Base-by-base conservation (phyloP, 2,888 invertebrate genomes). In the Pelosia muscerda region DNA sequence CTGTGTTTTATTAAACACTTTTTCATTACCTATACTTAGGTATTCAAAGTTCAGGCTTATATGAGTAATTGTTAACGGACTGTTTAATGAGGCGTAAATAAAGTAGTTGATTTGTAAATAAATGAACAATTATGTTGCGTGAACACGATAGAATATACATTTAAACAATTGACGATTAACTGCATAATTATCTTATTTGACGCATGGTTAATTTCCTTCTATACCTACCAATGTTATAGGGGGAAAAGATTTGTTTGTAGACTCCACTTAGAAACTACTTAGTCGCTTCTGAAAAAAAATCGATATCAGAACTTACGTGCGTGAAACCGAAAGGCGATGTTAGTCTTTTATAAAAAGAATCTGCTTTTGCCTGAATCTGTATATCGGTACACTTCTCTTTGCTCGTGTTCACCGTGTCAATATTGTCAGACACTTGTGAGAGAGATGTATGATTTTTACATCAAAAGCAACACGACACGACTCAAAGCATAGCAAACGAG, bases 361-460 rank as follows among this genome's bases (percentile, higher is more conserved):
- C 23, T 13, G n/a, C 28, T 25, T 38, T 22, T 26, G 55, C 13
- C 63, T n/a, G 69, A 66, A 69, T 55, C 63, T 26, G 62, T 49
- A 62, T 54, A 65, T 65, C 64, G 53, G 71, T 56, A 67, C 62
- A 56, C 26, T 31, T 38, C 31, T 49, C 53, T 57, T 65, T 63
- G 59, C 71, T 65, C 58, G 49, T 69, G 49, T 66, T 62, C 58
- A 23, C 26, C 85, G 77, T 88, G 93, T 93, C 90, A 94, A 94
- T 92, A 93, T 92, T 89, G 84, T 81, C 84, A 77, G 81, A 87
- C 87, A 87, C 88, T 88, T 83, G 84, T 84, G 86, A 85, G 87
- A 84, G 85, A 83, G 80, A 84, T 82, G 80, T 84, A 90, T 92
- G 90, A 90, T 87, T 93, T 91, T 90, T 88, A 92, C 90, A 94